Evolutionary conservation across 2,888 invertebrate species (phyloP).

Genomic region (Thalpophila matura): DNA sequence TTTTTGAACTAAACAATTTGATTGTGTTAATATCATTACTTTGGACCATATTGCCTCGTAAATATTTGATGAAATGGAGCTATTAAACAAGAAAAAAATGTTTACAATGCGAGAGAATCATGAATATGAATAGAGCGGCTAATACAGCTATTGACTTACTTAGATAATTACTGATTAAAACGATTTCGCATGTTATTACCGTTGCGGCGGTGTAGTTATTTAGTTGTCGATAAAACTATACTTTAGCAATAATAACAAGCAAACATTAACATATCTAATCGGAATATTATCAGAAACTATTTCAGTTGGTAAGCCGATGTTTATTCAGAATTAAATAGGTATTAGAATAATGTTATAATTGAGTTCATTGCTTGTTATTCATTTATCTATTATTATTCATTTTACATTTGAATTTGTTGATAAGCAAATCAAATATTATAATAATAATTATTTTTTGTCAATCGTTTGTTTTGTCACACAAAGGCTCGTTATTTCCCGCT

Average conservation of each 20-base stretch:
- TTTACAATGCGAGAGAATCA: slow-evolving; percentile 6
- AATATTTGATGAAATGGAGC: slow-evolving; percentile 19
- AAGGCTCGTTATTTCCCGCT: neutral
- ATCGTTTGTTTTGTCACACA: slow-evolving; percentile 13
- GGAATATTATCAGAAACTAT: slow-evolving; percentile 34
- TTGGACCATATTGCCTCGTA: neutral
- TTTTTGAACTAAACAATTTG: neutral
- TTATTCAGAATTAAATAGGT: slow-evolving; percentile 40
- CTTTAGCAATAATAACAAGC: slow-evolving; percentile 17
- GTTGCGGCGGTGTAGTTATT: slow-evolving; percentile 4
- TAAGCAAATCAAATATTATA: neutral
- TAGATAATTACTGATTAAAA: slow-evolving; percentile 23
- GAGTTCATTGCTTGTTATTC: slow-evolving; percentile 18
- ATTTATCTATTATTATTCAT: neutral
- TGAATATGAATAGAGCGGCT: slow-evolving; percentile 22
- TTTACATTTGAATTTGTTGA: slow-evolving; percentile 7
- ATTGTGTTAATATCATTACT: slow-evolving; percentile 10
- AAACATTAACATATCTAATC: slow-evolving; percentile 37
- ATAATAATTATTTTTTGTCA: neutral
- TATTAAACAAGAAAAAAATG: slow-evolving; percentile 5
- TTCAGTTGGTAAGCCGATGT: slow-evolving; percentile 23
- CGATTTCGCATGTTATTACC: slow-evolving; percentile 27
- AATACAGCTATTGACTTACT: slow-evolving; percentile 26
- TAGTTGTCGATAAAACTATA: slow-evolving; percentile 28
- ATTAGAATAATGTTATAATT: slow-evolving; percentile 25